Evolutionary conservation across 2,113 vertebrate genomes (phyloP), one percentile per base, ranked within the genome.

Genomic region (Cisticola juncidis): DNA sequence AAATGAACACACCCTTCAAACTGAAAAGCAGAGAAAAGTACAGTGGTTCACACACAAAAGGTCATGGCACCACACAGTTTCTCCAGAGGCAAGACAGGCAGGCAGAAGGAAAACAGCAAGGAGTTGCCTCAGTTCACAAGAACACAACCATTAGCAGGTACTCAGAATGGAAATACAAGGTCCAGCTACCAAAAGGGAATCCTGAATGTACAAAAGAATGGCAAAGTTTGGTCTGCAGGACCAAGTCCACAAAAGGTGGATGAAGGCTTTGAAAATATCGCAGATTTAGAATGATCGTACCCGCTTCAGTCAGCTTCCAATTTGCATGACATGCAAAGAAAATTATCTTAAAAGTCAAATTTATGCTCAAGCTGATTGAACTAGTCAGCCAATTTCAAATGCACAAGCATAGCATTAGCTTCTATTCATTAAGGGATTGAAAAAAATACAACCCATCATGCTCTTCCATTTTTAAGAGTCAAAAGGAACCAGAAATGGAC

Each of bases 161-260:
- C 19, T 53, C 25, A 26, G 33, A 56, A 64, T 6, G 19, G 16
- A 88, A 86, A 51, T 1, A 1, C 16, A 69, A 89, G 40, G 65
- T 51, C 9, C 1, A 25, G 15, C 40, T 62, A 24, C 48, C 4
- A 2, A 92, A 77, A 29, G 3, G 20, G 15, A 93, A 80, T 19
- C 6, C 3, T 0, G 4, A 16, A 3, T 3, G 3, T 13, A 68
- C 2, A 4, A 72, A 36, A 87, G 14, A 36, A 80, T 4, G 4
- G 14, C 40, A 20, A 50, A 54, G 19, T 38, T 42, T 45, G n/a
- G 7, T 18, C 42, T 29, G 31, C 24, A 79, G 61, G 11, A 78
- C 38, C 50, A 19, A 58, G 44, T 17, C 6, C 13, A 9, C 40
- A 56, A 57, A 15, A 81, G 12, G 57, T 7, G 5, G 9, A 14